Evolutionary conservation across 2,888 invertebrate species (phyloP), one percentile per base, ranked within the genome.

Genomic region (Acleris laterana): DNA sequence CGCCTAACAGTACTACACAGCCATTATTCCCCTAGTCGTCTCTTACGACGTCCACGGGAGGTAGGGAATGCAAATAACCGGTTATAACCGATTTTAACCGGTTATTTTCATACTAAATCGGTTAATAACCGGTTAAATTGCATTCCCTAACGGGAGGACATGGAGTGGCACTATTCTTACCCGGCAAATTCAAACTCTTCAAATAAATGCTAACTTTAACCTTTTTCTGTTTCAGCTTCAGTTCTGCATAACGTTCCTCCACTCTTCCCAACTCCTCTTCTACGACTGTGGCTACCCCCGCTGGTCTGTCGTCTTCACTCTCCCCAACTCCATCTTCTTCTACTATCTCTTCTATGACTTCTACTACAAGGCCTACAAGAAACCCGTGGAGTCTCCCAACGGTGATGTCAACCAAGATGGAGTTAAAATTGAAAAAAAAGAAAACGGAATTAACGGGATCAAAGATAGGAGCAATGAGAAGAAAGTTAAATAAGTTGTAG

Each of bases 281-380:
- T 95, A 96, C 79, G 97, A 97, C 74, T 99, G 98, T 89, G 96
- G 96, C 59, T 99, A 97, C 84, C 98, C 98, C 3, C 94, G 95
- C 74, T 97, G 96, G 95, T 95, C 96, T 9, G 94, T 97, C 50
- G 94, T 95, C 79, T 96, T 98, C 87, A 98, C 98, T 59, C 94
- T 98, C 20, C 96, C 97, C 11, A 98, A 99, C 89, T 97, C 97
- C 11, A 95, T 98, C 61, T 97, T 99, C 94, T 99, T 99, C 94
- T 97, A 98, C 87, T 95, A 97, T 82, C 94, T 99, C 70, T 99
- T 99, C 93, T 95, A 96, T 69, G 96, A 98, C 79, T 99, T 98
- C 93, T 99, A 98, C 89, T 95, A 96, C 76, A 95, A 96, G 79
- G 95, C 96, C 0, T 97, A 97, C 83, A 90, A 89, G 1, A 88